Conservation (phyloP, 2,888 invertebrate genomes). For the Choreutis nemorana region DNA sequence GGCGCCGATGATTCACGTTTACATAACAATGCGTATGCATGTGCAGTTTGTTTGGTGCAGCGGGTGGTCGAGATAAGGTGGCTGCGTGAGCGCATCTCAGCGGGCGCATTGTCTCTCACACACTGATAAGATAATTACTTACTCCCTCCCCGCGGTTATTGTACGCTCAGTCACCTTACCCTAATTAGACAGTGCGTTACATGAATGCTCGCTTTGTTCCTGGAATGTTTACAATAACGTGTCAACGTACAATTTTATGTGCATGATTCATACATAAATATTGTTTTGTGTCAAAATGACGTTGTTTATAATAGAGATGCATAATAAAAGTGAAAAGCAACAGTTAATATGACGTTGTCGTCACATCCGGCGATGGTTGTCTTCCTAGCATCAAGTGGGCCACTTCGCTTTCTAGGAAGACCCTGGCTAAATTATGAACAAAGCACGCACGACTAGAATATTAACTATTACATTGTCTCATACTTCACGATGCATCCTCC, state of each 20-base stretch:
- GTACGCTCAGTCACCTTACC: conserved; percentile 1
- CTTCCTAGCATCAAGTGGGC: conserved; percentile 37
- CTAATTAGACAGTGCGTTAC: not conserved
- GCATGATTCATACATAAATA: not conserved
- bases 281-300: too few species aligned
- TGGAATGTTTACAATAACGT: not conserved
- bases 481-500: conserved; percentile 8
- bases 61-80: conserved; percentile 35
- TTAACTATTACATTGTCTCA: conserved; percentile 28
- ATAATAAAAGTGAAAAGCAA: conserved; percentile 54
- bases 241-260: not conserved
- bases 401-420: conserved; percentile 56
- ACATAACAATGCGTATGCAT: conserved; percentile 21
- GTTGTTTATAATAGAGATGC: conserved; percentile 8
- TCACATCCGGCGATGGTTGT: conserved; percentile 29
- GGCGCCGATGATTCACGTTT: conserved; percentile 19
- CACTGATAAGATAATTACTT: conserved; percentile 36
- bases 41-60: conserved; percentile 16
- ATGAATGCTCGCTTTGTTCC: not conserved
- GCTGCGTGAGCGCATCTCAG: conserved; percentile 26
- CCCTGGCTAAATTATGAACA: conserved; percentile 40
- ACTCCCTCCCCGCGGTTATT: conserved; percentile 9
- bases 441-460: conserved; percentile 31
- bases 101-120: conserved; percentile 27
- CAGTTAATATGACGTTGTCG: conserved; percentile 32